Evolutionary conservation across 2,113 vertebrate species (phyloP), one percentile per base, ranked within the genome.

Genomic region (Petromus typicus): DNA sequence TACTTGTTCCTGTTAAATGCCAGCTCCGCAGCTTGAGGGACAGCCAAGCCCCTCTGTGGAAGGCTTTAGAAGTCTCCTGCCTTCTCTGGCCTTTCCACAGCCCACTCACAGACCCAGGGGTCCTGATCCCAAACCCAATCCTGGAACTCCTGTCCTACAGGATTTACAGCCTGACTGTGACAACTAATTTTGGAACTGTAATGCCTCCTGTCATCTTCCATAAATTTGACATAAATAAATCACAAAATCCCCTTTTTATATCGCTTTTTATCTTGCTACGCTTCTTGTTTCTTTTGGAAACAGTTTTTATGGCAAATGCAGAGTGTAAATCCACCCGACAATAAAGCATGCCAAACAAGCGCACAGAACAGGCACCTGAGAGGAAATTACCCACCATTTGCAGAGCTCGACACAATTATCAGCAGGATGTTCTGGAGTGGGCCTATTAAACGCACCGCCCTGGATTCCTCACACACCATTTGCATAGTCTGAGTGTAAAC

Each of bases 161-260:
- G 81, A 98, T 96, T 96, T 97, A 98, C 61, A 95, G 66, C 88
- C 85, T 16, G 75, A 63, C 95, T 96, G 87, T 94, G 95, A 98
- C 97, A 98, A 97, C 96, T 97, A 98, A 98, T 98, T 98, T 97
- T 96, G 91, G 94, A 90, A 97, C 94, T 94, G 89, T 96, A 97
- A 97, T 98, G 96, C 93, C 96, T 97, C 93, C 95, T 97, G 97
- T 97, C 97, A 98, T 97, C 95, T 97, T 96, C 97, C 95, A 98
- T 98, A 98, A 98, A 98, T 98, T 97, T 98, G 96, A 97, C 95
- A 95, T 97, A 98, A 97, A 98, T 98, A 98, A 98, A 98, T 98
- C 97, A 97, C 96, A 94, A 98, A 97, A 97, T 96, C 96, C 87
- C 93, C 97, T 96, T 97, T 98, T 98, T 98, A 97, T 96, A 97